Base-by-base conservation (phyloP, 2,888 invertebrate genomes). In the Ennomos erosarius region DNA sequence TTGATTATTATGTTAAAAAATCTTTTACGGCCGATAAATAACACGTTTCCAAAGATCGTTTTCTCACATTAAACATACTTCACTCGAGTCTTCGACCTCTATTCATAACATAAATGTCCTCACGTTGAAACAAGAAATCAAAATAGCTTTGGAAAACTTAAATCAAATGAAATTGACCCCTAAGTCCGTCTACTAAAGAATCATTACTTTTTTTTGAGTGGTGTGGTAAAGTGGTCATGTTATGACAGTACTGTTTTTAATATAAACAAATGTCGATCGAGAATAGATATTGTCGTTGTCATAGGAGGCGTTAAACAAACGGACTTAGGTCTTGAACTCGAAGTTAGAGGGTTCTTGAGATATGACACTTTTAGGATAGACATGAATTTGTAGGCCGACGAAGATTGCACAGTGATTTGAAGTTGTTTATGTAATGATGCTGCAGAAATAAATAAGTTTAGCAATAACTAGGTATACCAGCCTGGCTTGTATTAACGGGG, bases 261-360 rank as follows among this genome's bases (percentile, higher is more conserved):
- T 83, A 82, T 86, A 88, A 88, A 88, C 87, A 88, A 85, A 76
- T 80, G 81, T 72, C 73, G 87, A 85, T 88, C 83, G 78, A 81
- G 82, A 81, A 85, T 82, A 84, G 85, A 87, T 84, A 85, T 79
- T 88, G 87, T 88, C 87, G 82, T 87, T 88, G 87, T 88, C 88
- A 84, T 84, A 68, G 76, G 68, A 78, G 78, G 81, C 76, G 73
- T 74, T 79, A 76, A 77, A 84, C 82, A 84, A 81, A 87, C 85
- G 75, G 55, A 64, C 70, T 71, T 4, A 6, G 26, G 3, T 26
- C 70, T 33, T 8, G 10, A 36, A 16, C 10, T 66, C 52, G 54
- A 50, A 73, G 68, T 59, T 54, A 26, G 67, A 58, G 68, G 73
- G 69, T 40, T 33, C 49, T 65, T 57, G 46, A 64, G 55, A 46